Base-by-base conservation (phyloP, 2,113 vertebrate genomes). In the Toxotes jaculatrix region DNA sequence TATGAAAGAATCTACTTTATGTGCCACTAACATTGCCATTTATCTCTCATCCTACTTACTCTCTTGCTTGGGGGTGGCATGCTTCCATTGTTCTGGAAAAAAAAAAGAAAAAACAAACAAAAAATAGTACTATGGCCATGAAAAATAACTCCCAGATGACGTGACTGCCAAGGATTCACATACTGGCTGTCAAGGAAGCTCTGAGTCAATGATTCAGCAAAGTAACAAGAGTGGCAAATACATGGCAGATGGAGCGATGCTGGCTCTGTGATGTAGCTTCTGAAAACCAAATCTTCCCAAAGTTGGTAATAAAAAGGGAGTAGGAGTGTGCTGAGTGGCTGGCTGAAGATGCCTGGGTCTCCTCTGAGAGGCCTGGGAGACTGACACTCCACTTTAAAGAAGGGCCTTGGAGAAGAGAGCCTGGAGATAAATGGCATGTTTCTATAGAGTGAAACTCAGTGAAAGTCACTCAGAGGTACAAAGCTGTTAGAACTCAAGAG, bases 251-350 rank as follows among this genome's bases (percentile, higher is more conserved):
- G 66, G 72, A 47, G 38, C 27, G 2, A 40, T 14, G 40, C 55
- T 1, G 13, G 23, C 34, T 45, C 31, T 77, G 72, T 89, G 57
- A 70, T 85, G 47, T 36, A 21, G 27, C 51, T 74, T 83, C 61
- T 61, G 75, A 88, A 90, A 83, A 69, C 60, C 67, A 77, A 80
- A 83, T 83, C 40, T 83, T 73, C 59, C 64, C 34, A 57, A 82
- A 82, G 65, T 74, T 85, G 45, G 47, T 61, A 47, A 77, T 57
- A 68, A 32, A 79, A 74, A 68, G 21, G 56, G 56, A 87, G 74
- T 4, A 36, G 4, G 38, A 79, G 71, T 85, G 51, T 72, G 80
- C 40, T 70, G 67, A 79, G 63, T 67, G 55, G 59, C 49, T 80
- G 43, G 67, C 43, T 80, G 71, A 73, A 57, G 71, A 82, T 31